These are phyloP conservation scores for Agonopterix heracliana DNA, from an alignment of 2,888 invertebrate genomes.

Conservation along the genomic window DNA sequence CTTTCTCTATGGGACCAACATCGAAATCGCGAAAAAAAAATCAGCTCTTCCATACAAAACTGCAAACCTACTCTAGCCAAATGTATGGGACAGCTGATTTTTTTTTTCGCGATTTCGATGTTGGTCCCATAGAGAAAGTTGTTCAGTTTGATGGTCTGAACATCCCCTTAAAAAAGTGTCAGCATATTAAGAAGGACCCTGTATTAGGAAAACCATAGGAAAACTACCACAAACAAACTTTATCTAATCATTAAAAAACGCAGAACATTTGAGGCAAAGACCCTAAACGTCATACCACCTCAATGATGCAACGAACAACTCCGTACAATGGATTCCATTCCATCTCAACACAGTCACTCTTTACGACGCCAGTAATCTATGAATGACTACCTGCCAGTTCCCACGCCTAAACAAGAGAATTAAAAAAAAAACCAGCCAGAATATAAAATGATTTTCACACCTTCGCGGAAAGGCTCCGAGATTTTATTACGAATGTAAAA, in stretches of 20 bases:
- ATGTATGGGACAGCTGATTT: no score
- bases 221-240: no score
- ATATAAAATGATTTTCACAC: conserved; percentile 72
- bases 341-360: conserved; percentile 14
- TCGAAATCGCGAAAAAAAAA: no score
- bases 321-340: conserved; percentile 3
- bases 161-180: no score
- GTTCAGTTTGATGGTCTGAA: no score
- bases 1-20: no score
- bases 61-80: no score
- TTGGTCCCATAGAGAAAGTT: no score
- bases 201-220: no score
- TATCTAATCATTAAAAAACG: not conserved
- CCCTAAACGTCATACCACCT: not conserved
- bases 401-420: conserved; percentile 49
- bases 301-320: not conserved
- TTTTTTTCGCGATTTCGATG: no score
- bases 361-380: conserved; percentile 25
- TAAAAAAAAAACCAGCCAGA: conserved; percentile 43
- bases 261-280: not conserved
- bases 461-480: conserved; percentile 63
- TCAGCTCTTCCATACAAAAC: no score
- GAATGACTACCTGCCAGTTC: conserved; percentile 50
- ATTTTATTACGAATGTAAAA: conserved; percentile 65
- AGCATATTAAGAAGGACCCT: no score